Evolutionary conservation across 2,888 invertebrate genomes (phyloP), one percentile per base, ranked within the genome.

Genomic region (Prionchulus punctatus): DNA sequence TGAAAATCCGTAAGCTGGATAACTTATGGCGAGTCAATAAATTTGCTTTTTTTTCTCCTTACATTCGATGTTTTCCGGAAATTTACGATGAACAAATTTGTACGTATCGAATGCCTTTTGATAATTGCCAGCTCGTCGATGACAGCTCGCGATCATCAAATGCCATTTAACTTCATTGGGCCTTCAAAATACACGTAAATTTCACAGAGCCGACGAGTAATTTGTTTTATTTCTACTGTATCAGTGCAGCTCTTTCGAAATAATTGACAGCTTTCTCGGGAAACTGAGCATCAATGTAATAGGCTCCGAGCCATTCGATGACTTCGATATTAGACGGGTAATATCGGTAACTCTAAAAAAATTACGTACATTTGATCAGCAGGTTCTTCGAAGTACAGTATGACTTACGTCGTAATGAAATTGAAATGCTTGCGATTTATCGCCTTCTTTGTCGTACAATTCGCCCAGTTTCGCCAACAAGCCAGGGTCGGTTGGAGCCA

Each of bases 11-110:
- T 47, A 58, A 36, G 3, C 26, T 2, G 51, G 12, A n/a, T 7
- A 7, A 23, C 12, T n/a, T 12, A 26, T 54, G n/a, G 23, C 1
- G 28, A n/a, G 27, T 27, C 1, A 23, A 30, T 30, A n/a, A n/a
- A n/a, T n/a, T n/a, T n/a, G n/a, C n/a, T n/a, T n/a, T n/a, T n/a
- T n/a, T 52, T 49, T 2, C n/a, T 15, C 4, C 55, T 42, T 72
- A 80, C 94, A 94, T 69, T 91, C 90, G 1, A 86, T 79, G 72
- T 94, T 92, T 60, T 94, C 91, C 0, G 96, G 96, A 72, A 96
- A 96, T 62, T 82, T 81, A 25, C 80, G 77, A 69, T 92, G 85
- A 66, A 94, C 83, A 62, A 81, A 80, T 73, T 86, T 85, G 73
- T 89, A 91, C 0, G 85, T 79, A 4, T 82, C 77, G 25, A 90